Evolutionary conservation across 2,797 vertebrate species (phyloP), one percentile per base, ranked within the genome.

Genomic region (Caiman crocodilus): DNA sequence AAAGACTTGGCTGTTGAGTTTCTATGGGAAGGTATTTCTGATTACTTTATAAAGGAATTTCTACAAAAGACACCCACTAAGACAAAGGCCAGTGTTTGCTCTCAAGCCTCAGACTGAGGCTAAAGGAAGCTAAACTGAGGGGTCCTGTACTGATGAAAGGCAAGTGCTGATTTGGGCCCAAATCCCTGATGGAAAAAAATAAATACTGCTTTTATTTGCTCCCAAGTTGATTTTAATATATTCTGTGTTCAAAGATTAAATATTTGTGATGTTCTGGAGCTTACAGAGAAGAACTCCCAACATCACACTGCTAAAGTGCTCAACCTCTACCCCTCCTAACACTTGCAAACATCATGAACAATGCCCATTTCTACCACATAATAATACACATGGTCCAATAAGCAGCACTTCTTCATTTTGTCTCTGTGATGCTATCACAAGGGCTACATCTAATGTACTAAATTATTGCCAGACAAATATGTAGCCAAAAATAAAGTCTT

Each of bases 401-500:
- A 79, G 21, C 6, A 67, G 28, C 15, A 15, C 63, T 73, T 94
- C 64, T 67, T 60, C 67, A 61, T 93, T 55, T 20, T 91, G 86
- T 84, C 79, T 74, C 79, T 61, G 65, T 92, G 83, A 78, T 77
- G 35, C 84, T 84, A 58, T 74, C 85, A 95, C 71, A 61, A 50
- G 5, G 28, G 56, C 76, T 75, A 67, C 88, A 82, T 92, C 82
- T 84, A 89, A 93, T 83, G 76, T 84, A 82, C 79, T 93, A 93
- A 82, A 87, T 95, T 96, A 95, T 87, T 85, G 93, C 79, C 82
- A 89, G 92, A 88, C 91, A 95, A 95, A 94, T 56, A 94, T 71
- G 76, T 94, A 32, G 71, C 87, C 88, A 74, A 95, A 96, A 95
- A 77, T 63, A 92, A 42, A 90, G 94, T 94, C 95, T 73, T 92